Percentiles rank a stretch among this genome's conserved stretches.
These are phyloP conservation scores for Odontophorus gujanensis DNA, from an alignment of 2,113 vertebrate species.

Conservation along the genomic window DNA sequence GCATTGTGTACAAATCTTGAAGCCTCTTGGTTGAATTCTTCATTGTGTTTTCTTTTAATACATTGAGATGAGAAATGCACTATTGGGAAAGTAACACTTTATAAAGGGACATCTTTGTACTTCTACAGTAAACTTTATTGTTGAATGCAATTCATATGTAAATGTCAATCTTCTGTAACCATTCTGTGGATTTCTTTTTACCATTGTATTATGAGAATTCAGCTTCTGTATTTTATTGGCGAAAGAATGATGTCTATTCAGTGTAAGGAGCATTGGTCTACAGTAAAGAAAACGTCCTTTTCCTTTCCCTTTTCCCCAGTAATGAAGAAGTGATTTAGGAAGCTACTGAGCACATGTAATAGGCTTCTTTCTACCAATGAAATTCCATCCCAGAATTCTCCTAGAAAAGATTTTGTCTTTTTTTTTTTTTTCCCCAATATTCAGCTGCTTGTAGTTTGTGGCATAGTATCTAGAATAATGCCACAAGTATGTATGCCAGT, in stretches of 20 bases:
- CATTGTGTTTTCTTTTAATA: rapidly evolving
- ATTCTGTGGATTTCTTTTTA: neutral
- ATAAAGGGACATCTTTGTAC: neutral
- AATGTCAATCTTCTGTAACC: neutral
- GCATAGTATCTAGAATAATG: neutral
- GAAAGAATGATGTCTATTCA: neutral
- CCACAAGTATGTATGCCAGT: neutral
- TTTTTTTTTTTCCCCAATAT: neutral
- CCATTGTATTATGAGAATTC: rapidly evolving
- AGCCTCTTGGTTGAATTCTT: neutral
- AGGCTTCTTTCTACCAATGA: neutral
- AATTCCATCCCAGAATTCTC: neutral
- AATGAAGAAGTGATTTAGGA: neutral
- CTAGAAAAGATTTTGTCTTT: neutral
- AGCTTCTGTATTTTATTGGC: neutral
- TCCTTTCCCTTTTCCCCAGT: neutral
- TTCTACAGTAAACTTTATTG: neutral
- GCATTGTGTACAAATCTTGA: neutral
- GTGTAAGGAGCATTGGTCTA: neutral
- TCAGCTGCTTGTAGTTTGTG: neutral
- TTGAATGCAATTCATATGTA: neutral
- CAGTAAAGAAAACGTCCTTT: neutral
- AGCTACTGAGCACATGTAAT: neutral
- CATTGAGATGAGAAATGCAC: neutral
- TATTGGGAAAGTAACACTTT: neutral